phyloP scores from a whole-genome alignment of 2,113 vertebrate species.

The Etheostoma spectabile region DNA sequence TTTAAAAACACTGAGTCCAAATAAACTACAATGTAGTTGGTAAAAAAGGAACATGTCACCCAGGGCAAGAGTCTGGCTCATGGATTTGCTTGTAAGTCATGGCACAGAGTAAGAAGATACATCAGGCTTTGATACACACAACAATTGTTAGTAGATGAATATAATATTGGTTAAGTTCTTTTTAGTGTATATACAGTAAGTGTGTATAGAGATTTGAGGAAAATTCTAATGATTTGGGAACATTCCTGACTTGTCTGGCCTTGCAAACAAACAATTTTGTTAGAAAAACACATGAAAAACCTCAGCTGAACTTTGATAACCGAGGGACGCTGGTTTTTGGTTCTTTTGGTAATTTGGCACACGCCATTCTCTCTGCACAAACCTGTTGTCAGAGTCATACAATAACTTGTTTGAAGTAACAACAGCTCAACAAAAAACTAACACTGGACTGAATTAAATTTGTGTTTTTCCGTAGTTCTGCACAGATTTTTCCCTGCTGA shows the following conservation, averaged over 20 bases:
- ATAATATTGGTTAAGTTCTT: no score
- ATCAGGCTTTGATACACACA: no score
- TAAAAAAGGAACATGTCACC: no score
- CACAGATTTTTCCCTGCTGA: neutral
- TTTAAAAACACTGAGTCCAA: no score
- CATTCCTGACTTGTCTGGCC: slow-evolving; percentile 53
- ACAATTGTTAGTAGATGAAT: no score
- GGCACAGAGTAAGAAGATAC: no score
- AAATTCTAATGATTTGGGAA: slow-evolving; percentile 10
- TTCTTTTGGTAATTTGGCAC: slow-evolving; percentile 11
- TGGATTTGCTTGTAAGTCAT: no score
- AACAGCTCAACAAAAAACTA: neutral
- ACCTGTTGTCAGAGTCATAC: neutral
- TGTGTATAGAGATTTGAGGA: neutral
- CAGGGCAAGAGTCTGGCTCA: no score
- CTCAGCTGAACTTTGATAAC: neutral
- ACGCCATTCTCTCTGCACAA: neutral
- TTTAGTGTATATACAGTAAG: no score
- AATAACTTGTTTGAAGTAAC: neutral
- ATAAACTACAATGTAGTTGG: no score
- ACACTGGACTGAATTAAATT: neutral
- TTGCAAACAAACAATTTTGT: slow-evolving; percentile 21
- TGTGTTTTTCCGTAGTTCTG: neutral
- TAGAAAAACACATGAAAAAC: neutral
- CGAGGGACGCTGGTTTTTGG: neutral